Base-by-base conservation (phyloP, 2,888 invertebrate species). In the Rotaria socialis region DNA sequence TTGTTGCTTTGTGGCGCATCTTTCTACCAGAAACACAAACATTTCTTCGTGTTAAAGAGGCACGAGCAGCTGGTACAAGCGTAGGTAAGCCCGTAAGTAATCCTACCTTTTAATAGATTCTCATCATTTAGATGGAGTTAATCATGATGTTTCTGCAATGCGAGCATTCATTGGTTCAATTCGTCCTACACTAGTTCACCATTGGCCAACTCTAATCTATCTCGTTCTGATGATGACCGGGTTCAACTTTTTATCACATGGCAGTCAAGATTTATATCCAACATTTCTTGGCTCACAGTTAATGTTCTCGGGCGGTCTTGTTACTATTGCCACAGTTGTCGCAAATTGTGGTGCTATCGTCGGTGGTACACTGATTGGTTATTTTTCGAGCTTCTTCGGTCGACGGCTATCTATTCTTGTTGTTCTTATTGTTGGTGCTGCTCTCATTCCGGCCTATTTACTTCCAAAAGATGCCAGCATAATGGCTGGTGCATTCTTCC, bases 201-300 rank as follows among this genome's bases (percentile, higher is more conserved):
- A 80, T n/a, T 80, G 80, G 80, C 10, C 22, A 6, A 80, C 7
- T 3, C 24, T 80, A 5, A 80, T 47, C n/a, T 80, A 80, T 80
- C n/a, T 80, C 3, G 80, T 80, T 11, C 14, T 80, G 0, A 43
- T 80, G 43, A 80, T 80, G 80, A 47, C 80, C 7, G 80, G 80
- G 47, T 80, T 80, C 14, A 80, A 80, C 14, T 80, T 80, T 47
- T 47, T 80, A 80, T 43, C 80, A 14, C 80, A 80, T 80, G 80
- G 80, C 24, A 47, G 47, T n/a, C 80, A 80, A 80, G 80, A 80
- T n/a, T 47, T 80, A n/a, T 80, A 80, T n/a, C 80, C 80, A 80
- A 80, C 80, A 0, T 80, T 80, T 80, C 80, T 80, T n/a, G 0
- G 7, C 2, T 24, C 80, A 47, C 47, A 47, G 24, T 8, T 80